phyloP scores from a whole-genome alignment of 2,888 invertebrate species.

The Amiota mariae region DNA sequence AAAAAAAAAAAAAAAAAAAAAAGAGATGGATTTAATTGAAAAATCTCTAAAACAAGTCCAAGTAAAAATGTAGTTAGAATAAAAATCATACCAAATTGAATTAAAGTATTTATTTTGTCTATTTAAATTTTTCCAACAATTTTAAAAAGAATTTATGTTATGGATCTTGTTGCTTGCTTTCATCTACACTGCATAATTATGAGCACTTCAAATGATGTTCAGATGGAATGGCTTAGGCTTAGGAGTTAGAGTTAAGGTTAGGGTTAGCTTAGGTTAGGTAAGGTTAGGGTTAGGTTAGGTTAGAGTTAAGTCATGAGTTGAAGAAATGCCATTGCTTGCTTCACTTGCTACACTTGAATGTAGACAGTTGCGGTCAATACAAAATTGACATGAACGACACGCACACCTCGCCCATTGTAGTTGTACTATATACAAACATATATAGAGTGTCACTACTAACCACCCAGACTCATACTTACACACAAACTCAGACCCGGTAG shows the following conservation, averaged over 20 bases:
- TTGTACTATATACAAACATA: background rate
- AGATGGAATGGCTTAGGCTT: too few relatives aligned
- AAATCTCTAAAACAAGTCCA: background rate
- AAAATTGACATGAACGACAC: conserved; percentile 51
- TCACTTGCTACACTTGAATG: conserved; percentile 21
- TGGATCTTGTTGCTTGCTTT: background rate
- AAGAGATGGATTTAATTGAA: conserved; percentile 1
- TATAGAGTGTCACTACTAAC: too few relatives aligned
- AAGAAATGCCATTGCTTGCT: background rate
- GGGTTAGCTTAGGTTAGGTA: too few relatives aligned
- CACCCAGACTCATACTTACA: background rate
- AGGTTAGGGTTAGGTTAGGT: too few relatives aligned
- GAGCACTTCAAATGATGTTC: too few relatives aligned
- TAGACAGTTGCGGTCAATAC: conserved; percentile 34
- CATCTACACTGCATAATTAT: too few relatives aligned
- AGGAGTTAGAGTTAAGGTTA: too few relatives aligned
- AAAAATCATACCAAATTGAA: background rate
- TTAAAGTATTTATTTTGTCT: too few relatives aligned
- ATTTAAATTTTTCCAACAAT: background rate
- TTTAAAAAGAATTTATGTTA: background rate
- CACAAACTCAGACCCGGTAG: background rate
- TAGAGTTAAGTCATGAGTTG: too few relatives aligned
- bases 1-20: background rate
- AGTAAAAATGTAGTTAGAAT: background rate
- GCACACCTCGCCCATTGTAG: background rate